Conservation (phyloP, 2,113 vertebrate species). For the Hyperopisus bebe region DNA sequence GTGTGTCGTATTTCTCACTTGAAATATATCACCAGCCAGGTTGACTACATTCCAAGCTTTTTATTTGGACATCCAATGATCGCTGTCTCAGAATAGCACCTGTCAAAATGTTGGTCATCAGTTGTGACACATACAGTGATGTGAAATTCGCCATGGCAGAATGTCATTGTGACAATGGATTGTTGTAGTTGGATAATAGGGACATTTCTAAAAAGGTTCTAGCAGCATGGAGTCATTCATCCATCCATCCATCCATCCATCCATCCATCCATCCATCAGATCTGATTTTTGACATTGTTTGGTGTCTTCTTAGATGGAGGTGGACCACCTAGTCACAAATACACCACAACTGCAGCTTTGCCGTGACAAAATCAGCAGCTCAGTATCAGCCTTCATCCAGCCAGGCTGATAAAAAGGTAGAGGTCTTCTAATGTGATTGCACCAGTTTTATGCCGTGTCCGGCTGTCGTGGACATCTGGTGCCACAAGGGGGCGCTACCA, state of each 20-base stretch:
- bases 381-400: neutral
- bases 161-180: neutral
- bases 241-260: neutral
- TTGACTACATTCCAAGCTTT: neutral
- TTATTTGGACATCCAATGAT: neutral
- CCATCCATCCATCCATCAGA: neutral
- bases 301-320: neutral
- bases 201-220: neutral
- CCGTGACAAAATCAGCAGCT: neutral
- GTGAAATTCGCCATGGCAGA: neutral
- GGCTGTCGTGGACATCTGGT: neutral
- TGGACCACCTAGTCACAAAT: neutral
- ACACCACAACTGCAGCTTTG: neutral
- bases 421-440: neutral
- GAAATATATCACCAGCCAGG: neutral
- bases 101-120: neutral
- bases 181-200: neutral
- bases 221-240: neutral
- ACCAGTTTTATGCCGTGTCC: neutral
- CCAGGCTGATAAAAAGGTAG: neutral
- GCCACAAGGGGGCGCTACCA: neutral
- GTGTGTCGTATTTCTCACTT: neutral
- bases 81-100: neutral
- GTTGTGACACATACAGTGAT: neutral
- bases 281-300: neutral